Evolutionary conservation across 2,113 vertebrate genomes (phyloP), one percentile per base, ranked within the genome.

Genomic region (Neogale vison): DNA sequence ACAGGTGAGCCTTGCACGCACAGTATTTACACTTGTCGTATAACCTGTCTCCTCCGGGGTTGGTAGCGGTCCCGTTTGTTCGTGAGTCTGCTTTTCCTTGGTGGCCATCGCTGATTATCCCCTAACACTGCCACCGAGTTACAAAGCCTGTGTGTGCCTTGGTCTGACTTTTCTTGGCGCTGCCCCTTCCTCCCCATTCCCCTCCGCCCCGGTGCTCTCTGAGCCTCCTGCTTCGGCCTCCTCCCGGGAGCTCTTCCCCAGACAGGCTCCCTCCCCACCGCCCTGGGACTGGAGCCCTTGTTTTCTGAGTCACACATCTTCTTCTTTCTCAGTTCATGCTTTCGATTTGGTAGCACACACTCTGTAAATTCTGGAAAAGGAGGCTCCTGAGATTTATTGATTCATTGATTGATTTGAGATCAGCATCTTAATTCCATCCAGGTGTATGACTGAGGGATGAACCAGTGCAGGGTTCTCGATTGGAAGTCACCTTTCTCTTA

Each of bases 91-190:
- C 76, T 71, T 71, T 61, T 86, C 57, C 15, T 1, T 50, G 74
- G 26, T 4, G 6, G 8, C 65, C 34, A 0, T 39, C 20, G 39
- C 39, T 42, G 2, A 36, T 72, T 12, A 61, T 23, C 34, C n/a
- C 59, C 42, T 10, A 0, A 10, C 52, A 0, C 5, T 2, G 4
- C 3, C 9, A 29, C 39, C 10, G 7, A 4, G 6, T 47, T 9
- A 1, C 0, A 2, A 11, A 82, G 57, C 80, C 47, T 4, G 4
- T 4, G 24, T 61, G 59, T 11, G 59, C 24, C 12, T 12, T 0
- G 0, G 23, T 31, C 52, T 34, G 0, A 1, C 8, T 45, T n/a
- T 45, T 24, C 4, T 63, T 59, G 36, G 34, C 6, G 2, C 0
- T 3, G 2, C 26, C 13, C 3, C 34, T 36, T 23, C 36, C 4